Evolutionary conservation across 1,140 invertebrate genomes (phyloP).

Genomic region (Fopius arisanus): DNA sequence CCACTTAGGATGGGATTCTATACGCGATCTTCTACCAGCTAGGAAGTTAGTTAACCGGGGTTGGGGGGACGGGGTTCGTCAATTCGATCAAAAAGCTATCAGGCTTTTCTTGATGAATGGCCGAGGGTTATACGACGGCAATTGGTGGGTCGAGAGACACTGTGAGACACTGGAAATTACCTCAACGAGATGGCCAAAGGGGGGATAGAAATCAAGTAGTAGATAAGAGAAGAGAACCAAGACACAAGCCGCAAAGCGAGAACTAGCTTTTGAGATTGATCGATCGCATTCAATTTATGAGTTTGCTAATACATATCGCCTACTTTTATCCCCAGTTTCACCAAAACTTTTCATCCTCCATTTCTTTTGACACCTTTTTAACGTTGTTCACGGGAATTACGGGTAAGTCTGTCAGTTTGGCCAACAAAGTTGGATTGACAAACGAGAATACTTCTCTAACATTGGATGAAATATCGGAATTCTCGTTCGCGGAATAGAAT

Average conservation of each 20-base stretch:
- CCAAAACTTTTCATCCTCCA: background rate
- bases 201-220: too few species aligned
- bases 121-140: constrained; percentile 20
- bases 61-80: too few species aligned
- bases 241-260: background rate
- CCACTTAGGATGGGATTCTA: background rate
- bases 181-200: too few species aligned
- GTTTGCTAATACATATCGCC: background rate
- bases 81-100: constrained; percentile 41
- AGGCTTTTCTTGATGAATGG: constrained; percentile 36
- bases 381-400: background rate
- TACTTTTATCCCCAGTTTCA: background rate
- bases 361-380: background rate
- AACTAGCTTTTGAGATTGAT: background rate
- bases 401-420: background rate
- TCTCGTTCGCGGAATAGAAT: too few species aligned
- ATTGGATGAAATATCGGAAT: too few species aligned
- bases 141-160: background rate
- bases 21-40: constrained; percentile 15
- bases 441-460: background rate
- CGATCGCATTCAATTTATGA: background rate
- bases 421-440: background rate
- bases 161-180: background rate
- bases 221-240: background rate
- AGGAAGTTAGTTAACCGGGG: constrained; percentile 32